Evolutionary conservation across 2,113 vertebrate species (phyloP).

Genomic region (Macrotus californicus): DNA sequence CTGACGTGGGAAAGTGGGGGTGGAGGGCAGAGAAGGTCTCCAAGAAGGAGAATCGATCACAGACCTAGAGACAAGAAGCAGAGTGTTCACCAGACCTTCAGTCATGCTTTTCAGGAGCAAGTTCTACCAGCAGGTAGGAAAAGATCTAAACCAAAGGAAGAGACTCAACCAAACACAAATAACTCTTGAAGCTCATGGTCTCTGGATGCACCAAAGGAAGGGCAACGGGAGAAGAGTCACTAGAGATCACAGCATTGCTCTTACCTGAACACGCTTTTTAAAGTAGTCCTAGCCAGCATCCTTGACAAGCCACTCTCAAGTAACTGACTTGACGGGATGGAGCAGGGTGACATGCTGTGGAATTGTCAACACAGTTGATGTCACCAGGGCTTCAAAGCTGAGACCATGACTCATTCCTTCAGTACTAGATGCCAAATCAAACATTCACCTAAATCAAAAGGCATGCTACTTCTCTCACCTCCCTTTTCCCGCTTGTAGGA

Average conservation of each 20-base stretch:
- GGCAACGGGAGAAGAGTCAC: not conserved
- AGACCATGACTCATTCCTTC: not conserved
- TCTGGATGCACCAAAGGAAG: no score
- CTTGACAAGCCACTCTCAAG: not conserved
- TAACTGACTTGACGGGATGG: not conserved
- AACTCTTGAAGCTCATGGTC: not conserved
- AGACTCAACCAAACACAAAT: not conserved
- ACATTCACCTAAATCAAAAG: not conserved
- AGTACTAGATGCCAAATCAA: not conserved
- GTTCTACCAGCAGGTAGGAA: not conserved
- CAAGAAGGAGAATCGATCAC: not conserved
- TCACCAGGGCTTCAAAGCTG: not conserved
- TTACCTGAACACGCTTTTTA: not conserved
- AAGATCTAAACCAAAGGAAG: not conserved
- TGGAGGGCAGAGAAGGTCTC: not conserved
- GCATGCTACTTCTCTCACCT: not conserved
- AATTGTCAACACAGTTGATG: constrained; percentile 1
- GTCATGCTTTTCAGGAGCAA: not conserved
- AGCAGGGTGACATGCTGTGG: constrained; percentile 10
- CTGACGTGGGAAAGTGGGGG: no score
- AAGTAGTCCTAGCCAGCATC: not conserved
- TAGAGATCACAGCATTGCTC: no score
- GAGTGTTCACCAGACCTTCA: no score
- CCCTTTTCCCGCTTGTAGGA: not conserved
- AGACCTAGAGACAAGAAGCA: not conserved